Percentiles rank a stretch among this genome's conserved stretches.
Conservation (phyloP, 2,113 vertebrate genomes). For the Cheirogaleus medius region DNA sequence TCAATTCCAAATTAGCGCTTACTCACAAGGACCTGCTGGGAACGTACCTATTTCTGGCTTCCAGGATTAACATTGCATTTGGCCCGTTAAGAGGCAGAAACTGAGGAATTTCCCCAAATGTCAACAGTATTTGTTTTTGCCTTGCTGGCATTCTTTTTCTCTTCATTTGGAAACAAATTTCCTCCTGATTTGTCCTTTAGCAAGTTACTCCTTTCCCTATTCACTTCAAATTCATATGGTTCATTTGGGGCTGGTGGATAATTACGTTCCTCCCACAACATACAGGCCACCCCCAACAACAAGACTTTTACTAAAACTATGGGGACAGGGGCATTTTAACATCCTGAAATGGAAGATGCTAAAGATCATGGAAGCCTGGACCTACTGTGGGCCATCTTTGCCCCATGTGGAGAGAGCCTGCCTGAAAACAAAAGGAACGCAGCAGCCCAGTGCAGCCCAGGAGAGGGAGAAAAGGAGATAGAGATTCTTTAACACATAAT, state of each 20-base stretch:
- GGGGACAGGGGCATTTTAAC: background rate
- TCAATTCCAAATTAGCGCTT: background rate
- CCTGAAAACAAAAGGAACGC: background rate
- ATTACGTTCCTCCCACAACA: background rate
- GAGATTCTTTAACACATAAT: background rate
- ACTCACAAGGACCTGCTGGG: conserved; percentile 11
- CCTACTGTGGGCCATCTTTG: background rate
- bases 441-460: background rate
- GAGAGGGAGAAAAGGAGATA: background rate
- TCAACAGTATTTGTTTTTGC: conserved; percentile 18
- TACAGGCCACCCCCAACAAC: background rate
- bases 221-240: background rate
- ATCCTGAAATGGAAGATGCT: background rate
- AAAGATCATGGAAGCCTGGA: background rate
- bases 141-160: background rate
- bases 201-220: background rate
- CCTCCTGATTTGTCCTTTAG: background rate
- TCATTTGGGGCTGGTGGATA: background rate
- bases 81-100: conserved; percentile 45
- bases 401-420: background rate
- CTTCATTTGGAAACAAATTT: conserved; percentile 31
- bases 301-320: background rate
- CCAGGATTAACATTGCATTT: background rate
- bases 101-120: background rate
- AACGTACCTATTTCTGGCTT: conserved; percentile 23